These are phyloP conservation scores for Deilephila porcellus DNA, from an alignment of 2,888 invertebrate species.

Conservation along the genomic window DNA sequence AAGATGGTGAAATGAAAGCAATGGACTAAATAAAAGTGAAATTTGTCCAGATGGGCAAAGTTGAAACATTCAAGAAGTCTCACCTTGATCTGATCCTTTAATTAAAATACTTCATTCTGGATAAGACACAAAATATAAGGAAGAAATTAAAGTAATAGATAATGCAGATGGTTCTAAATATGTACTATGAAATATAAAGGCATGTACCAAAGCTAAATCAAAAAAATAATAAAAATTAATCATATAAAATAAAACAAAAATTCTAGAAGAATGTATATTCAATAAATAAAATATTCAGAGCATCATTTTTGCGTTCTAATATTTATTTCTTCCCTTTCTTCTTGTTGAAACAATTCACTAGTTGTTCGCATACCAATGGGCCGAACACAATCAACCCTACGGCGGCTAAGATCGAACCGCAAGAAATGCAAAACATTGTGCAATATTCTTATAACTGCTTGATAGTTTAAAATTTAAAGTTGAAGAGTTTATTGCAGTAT, in stretches of 20 bases:
- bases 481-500: too few relatives aligned
- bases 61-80: background rate
- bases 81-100: constrained; percentile 7
- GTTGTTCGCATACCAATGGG: constrained; percentile 46
- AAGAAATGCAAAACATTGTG: constrained; percentile 43
- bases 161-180: background rate
- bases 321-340: constrained; percentile 5
- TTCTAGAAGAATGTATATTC: background rate
- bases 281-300: background rate
- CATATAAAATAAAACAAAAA: background rate
- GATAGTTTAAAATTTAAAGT: background rate
- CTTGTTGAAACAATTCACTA: constrained; percentile 31
- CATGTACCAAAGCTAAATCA: background rate
- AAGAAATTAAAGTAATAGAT: background rate
- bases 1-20: constrained; percentile 13
- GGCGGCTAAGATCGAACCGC: constrained; percentile 37
- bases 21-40: background rate
- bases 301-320: background rate
- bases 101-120: background rate
- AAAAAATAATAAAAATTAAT: background rate
- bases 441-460: background rate
- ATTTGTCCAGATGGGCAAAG: background rate
- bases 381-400: constrained; percentile 40
- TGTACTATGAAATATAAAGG: background rate
- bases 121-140: background rate